Evolutionary conservation across 2,888 invertebrate species (phyloP).

Genomic region (Zelleria hepariella): DNA sequence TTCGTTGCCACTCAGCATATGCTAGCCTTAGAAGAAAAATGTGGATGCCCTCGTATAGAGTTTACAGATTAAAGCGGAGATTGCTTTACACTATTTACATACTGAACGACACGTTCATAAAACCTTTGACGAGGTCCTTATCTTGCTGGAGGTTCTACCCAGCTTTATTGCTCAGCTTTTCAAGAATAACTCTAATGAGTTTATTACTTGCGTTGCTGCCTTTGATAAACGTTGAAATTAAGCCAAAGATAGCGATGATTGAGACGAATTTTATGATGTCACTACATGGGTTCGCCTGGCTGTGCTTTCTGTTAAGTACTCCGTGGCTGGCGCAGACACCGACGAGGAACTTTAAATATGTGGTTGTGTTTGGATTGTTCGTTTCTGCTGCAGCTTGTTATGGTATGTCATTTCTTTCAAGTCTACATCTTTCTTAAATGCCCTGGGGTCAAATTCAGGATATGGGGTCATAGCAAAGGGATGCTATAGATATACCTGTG

Average conservation of each 20-base stretch:
- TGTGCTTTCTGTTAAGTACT: constrained; percentile 54
- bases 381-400: constrained; percentile 36
- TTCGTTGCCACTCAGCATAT: constrained; percentile 53
- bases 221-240: constrained; percentile 45
- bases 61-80: constrained; percentile 50
- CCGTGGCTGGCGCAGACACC: constrained; percentile 59
- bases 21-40: constrained; percentile 46
- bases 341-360: constrained; percentile 59
- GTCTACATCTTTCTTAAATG: background rate
- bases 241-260: constrained; percentile 43
- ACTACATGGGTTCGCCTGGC: constrained; percentile 59
- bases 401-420: background rate
- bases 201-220: constrained; percentile 45
- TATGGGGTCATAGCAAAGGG: no score
- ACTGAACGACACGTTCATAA: constrained; percentile 57
- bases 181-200: constrained; percentile 47
- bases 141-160: constrained; percentile 64
- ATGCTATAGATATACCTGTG: no score
- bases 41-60: constrained; percentile 57
- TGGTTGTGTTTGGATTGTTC: constrained; percentile 40
- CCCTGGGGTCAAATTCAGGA: no score
- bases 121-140: constrained; percentile 56
- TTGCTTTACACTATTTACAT: constrained; percentile 43
- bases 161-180: constrained; percentile 45
- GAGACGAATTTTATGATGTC: constrained; percentile 59